A percentile compares a stretch with the other conserved stretches of the same genome.
Evolutionary conservation across 2,797 vertebrate species (phyloP).

Genomic region (Halcyon smyrnensis): DNA sequence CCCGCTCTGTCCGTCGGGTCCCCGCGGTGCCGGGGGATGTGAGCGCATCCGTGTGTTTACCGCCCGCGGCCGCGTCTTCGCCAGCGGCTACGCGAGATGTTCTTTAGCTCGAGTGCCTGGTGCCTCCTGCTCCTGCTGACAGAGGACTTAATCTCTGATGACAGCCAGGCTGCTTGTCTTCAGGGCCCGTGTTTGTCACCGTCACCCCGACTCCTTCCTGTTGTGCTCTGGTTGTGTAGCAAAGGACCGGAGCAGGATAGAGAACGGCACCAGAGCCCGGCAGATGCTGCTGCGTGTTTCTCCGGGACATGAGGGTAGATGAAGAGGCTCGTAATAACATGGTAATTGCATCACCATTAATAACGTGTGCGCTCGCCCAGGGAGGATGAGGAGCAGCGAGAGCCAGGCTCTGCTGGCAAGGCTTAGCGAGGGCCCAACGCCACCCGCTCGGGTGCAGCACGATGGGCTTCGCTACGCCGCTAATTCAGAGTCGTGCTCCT

Average conservation of each 20-base stretch:
- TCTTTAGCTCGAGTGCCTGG: not conserved
- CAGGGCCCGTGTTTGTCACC: not conserved
- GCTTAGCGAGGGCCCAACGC: not conserved
- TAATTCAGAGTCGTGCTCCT: not conserved
- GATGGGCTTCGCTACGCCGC: accelerated
- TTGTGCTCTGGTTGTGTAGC: accelerated
- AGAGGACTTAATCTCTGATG: not conserved
- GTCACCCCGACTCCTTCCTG: accelerated
- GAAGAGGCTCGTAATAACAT: not conserved
- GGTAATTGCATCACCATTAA: not conserved
- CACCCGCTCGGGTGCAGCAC: not conserved
- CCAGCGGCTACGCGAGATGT: not conserved
- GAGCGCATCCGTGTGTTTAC: accelerated
- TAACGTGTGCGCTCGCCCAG: not conserved
- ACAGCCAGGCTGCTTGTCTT: not conserved
- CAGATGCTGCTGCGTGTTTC: not conserved
- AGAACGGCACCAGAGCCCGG: accelerated
- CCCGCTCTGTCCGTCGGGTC: not conserved
- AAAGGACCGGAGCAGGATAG: not conserved
- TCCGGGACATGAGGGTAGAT: accelerated
- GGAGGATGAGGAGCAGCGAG: not conserved
- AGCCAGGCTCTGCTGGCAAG: accelerated
- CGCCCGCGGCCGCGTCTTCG: accelerated
- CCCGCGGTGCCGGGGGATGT: too few relatives aligned
- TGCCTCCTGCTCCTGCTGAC: slow-evolving; percentile 16